Evolutionary conservation across 1,140 invertebrate species (phyloP).

Genomic region (Bombus waltoni): DNA sequence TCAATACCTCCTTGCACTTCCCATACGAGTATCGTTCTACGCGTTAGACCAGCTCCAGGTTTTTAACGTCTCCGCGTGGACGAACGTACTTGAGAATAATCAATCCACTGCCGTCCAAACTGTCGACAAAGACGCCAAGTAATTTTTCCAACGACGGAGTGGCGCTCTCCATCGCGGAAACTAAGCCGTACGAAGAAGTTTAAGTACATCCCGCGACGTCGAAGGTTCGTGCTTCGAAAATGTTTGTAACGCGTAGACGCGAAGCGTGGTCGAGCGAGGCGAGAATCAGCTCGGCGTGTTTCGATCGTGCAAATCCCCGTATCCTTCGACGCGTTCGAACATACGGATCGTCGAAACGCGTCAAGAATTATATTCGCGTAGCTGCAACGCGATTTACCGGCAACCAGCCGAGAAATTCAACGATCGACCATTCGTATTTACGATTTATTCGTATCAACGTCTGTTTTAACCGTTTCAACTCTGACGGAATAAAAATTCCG

Average conservation of each 20-base stretch:
- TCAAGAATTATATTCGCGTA: neutral
- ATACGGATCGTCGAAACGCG: neutral
- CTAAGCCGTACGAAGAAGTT: neutral
- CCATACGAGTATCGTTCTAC: too few relatives aligned
- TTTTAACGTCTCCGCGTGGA: too few relatives aligned
- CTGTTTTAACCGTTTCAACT: neutral
- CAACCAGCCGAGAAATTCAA: neutral
- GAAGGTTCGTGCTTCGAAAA: neutral
- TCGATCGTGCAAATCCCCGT: conserved; percentile 7
- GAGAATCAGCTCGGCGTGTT: neutral
- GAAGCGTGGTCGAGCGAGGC: too few relatives aligned
- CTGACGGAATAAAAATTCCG: neutral
- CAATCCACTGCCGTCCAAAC: too few relatives aligned
- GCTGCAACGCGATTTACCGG: neutral
- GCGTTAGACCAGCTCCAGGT: accelerated
- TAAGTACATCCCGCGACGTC: neutral
- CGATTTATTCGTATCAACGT: neutral
- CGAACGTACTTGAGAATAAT: too few relatives aligned
- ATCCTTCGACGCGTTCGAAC: neutral
- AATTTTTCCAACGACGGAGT: too few relatives aligned
- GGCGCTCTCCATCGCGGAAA: neutral
- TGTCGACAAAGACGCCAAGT: too few relatives aligned
- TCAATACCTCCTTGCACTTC: too few relatives aligned
- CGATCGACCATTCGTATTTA: neutral
- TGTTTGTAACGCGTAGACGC: neutral